A percentile compares a stretch with the other conserved stretches of the same genome.
Evolutionary conservation across 2,888 invertebrate species (phyloP).

Genomic region (Amphipyra tragopoginis): DNA sequence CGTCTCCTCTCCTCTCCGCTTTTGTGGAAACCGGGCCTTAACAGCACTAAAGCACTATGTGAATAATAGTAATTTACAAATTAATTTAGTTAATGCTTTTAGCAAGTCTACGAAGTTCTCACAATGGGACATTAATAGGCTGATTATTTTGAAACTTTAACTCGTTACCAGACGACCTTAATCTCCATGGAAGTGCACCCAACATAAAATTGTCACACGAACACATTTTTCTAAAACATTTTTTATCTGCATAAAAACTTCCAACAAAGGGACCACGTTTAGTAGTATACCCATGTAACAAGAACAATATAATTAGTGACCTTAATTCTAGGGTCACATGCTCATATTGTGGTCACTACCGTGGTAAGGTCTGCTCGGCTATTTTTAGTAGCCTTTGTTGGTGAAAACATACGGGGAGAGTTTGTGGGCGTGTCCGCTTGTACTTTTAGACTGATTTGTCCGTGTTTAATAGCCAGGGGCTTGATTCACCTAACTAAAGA

Average conservation of each 20-base stretch:
- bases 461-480: no score
- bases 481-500: no score
- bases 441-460: no score
- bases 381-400: slow-evolving; percentile 31
- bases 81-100: no score
- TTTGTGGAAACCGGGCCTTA: no score
- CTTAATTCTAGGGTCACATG: slow-evolving; percentile 41
- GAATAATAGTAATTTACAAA: no score
- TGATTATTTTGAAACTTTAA: no score
- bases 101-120: no score
- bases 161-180: neutral
- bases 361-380: slow-evolving; percentile 18
- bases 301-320: slow-evolving; percentile 46
- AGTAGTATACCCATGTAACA: slow-evolving; percentile 25
- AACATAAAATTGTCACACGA: slow-evolving; percentile 2
- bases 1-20: no score
- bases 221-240: neutral
- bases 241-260: slow-evolving; percentile 10
- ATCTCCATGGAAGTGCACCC: neutral
- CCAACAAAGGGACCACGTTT: slow-evolving; percentile 32
- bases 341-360: slow-evolving; percentile 27
- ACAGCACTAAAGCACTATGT: no score
- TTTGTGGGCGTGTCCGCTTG: neutral
- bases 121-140: no score
- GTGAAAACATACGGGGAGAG: slow-evolving; percentile 14